Percentiles rank a stretch among this genome's conserved stretches.
Conservation (phyloP, 2,797 vertebrate species). For the Centropyge bicolor region DNA sequence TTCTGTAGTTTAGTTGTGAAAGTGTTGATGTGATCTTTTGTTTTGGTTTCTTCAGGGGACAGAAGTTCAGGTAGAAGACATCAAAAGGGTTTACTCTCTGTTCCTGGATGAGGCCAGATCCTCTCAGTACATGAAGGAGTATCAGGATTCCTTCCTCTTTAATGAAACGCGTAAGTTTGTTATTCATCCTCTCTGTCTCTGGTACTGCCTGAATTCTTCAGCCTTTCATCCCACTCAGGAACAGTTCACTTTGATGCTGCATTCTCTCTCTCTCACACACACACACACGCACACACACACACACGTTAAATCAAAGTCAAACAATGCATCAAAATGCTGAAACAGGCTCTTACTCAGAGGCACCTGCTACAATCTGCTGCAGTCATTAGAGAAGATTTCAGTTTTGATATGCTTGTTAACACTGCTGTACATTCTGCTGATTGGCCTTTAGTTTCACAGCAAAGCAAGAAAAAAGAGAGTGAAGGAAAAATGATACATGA, state of each 20-base stretch:
- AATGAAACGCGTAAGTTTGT: conserved; percentile 92
- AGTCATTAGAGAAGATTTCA: conserved; percentile 1
- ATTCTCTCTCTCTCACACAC: neutral
- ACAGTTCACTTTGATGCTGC: neutral
- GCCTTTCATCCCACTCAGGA: neutral
- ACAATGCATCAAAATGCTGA: neutral
- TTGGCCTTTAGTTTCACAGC: neutral
- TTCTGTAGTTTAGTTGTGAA: neutral
- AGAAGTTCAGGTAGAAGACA: conserved; percentile 96
- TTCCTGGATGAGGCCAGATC: conserved; percentile 95
- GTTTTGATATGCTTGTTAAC: neutral
- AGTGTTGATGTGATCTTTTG: conserved; percentile 5
- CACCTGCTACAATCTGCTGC: neutral
- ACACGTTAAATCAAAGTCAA: conserved; percentile 1
- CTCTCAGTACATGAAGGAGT: conserved; percentile 97
- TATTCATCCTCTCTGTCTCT: neutral
- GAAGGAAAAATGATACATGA: neutral
- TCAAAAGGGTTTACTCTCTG: conserved; percentile 94
- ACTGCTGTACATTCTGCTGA: neutral
- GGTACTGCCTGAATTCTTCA: neutral
- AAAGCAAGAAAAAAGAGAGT: neutral
- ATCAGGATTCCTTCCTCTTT: conserved; percentile 96
- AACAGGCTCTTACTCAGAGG: neutral
- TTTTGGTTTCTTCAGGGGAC: conserved; percentile 85
- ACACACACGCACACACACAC: neutral